Evolutionary conservation across 2,797 vertebrate genomes (phyloP).

Genomic region (Ctenopoma kingsleyae): DNA sequence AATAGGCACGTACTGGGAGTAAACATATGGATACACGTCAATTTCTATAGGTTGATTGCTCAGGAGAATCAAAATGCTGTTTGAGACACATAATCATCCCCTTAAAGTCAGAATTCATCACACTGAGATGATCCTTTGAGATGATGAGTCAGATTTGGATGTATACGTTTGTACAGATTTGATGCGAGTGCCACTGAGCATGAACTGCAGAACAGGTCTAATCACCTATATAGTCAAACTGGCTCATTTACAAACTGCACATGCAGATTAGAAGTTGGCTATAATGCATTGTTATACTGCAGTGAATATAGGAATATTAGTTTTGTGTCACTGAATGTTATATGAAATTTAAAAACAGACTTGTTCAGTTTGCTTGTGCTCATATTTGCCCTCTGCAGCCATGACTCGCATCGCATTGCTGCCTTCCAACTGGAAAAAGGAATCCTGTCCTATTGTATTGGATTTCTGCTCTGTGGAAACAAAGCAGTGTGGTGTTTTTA

Average conservation of each 20-base stretch:
- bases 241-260: constrained; percentile 35
- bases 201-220: constrained; percentile 28
- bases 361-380: neutral
- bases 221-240: constrained; percentile 38
- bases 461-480: no score
- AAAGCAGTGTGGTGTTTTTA: neutral
- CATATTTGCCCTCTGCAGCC: neutral
- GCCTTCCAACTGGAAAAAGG: neutral
- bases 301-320: neutral
- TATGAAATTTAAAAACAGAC: constrained; percentile 1
- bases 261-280: constrained; percentile 7
- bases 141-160: constrained; percentile 28
- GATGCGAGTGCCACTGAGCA: constrained; percentile 18
- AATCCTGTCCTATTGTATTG: neutral
- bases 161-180: constrained; percentile 16
- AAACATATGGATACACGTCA: constrained; percentile 49
- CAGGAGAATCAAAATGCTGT: constrained; percentile 26
- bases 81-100: constrained; percentile 37
- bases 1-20: constrained; percentile 26
- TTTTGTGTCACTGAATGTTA: neutral
- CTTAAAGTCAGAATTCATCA: constrained; percentile 36
- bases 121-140: constrained; percentile 14
- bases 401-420: neutral
- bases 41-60: constrained; percentile 35
- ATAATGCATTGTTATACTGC: neutral